Evolutionary conservation across 2,797 vertebrate species (phyloP).

Genomic region (Aratinga solstitialis): DNA sequence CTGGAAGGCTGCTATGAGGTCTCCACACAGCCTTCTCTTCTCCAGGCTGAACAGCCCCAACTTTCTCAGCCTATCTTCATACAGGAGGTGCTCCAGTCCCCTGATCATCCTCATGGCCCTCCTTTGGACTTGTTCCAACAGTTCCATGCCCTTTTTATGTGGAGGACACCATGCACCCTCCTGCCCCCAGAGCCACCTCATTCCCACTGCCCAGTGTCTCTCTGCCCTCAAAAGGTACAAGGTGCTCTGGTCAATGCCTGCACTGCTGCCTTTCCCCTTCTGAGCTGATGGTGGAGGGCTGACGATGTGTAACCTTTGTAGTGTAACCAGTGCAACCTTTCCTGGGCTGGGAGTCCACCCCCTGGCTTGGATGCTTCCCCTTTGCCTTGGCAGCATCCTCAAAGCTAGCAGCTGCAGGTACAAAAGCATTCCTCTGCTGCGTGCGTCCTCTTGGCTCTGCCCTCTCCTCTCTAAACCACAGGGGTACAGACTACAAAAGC

Average conservation of each 20-base stretch:
- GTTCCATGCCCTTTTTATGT: too few species aligned
- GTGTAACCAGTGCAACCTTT: neutral
- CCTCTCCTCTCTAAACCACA: neutral
- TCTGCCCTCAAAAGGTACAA: neutral
- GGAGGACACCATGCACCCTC: neutral
- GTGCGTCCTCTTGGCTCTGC: neutral
- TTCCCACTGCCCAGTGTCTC: neutral
- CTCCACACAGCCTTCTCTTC: too few species aligned
- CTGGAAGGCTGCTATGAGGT: too few species aligned
- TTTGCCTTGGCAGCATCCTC: neutral
- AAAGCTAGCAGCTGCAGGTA: neutral
- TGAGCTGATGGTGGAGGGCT: neutral
- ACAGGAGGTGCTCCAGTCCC: too few species aligned
- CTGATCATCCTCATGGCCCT: too few species aligned
- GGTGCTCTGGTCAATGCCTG: accelerated
- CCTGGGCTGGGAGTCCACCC: neutral
- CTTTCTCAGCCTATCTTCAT: too few species aligned
- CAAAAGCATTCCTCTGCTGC: neutral
- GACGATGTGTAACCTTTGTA: accelerated
- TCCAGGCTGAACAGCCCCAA: too few species aligned
- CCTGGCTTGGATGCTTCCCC: neutral
- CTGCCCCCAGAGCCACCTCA: neutral
- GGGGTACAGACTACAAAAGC: neutral
- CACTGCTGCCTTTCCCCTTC: neutral
- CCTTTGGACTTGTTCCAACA: too few species aligned